Conservation (phyloP, 2,888 invertebrate species). For the Tetheella fluctuosa region DNA sequence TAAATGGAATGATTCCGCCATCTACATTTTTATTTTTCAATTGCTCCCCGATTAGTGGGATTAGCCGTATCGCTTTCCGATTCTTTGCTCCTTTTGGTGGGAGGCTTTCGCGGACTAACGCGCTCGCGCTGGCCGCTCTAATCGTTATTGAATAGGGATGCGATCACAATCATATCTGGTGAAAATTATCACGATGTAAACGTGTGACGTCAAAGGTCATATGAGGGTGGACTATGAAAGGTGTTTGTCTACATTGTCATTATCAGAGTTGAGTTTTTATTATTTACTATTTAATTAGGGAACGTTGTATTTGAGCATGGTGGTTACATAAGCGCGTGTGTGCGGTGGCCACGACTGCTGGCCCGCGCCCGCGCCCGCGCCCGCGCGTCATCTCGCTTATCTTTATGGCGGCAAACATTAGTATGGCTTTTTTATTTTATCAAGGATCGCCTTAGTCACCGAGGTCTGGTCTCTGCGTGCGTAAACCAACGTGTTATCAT, state of each 20-base stretch:
- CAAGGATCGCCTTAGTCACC: conserved; percentile 69
- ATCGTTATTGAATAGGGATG: conserved; percentile 49
- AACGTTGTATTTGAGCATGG: conserved; percentile 61
- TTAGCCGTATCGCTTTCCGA: conserved; percentile 82
- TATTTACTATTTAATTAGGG: conserved; percentile 72
- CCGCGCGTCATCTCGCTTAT: conserved; percentile 65
- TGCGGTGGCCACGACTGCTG: conserved; percentile 67
- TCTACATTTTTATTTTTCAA: conserved; percentile 86
- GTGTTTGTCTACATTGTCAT: conserved; percentile 49
- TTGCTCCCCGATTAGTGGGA: conserved; percentile 84
- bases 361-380: conserved; percentile 37
- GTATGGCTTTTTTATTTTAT: conserved; percentile 70
- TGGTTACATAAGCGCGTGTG: conserved; percentile 60
- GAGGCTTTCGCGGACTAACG: conserved; percentile 70
- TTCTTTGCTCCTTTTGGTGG: conserved; percentile 80
- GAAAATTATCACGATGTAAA: conserved; percentile 10
- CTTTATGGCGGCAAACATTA: conserved; percentile 77
- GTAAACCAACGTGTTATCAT: conserved; percentile 57
- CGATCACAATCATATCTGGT: conserved; percentile 32
- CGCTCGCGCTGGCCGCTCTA: conserved; percentile 47
- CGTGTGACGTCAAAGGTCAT: conserved; percentile 46
- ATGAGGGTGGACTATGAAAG: conserved; percentile 38
- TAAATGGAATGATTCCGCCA: conserved; percentile 83
- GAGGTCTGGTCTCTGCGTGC: conserved; percentile 62
- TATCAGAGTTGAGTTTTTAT: conserved; percentile 70